A percentile compares a stretch with the other conserved stretches of the same genome.
phyloP scores from a whole-genome alignment of 2,888 invertebrate species.

The Anticlea derivata region DNA sequence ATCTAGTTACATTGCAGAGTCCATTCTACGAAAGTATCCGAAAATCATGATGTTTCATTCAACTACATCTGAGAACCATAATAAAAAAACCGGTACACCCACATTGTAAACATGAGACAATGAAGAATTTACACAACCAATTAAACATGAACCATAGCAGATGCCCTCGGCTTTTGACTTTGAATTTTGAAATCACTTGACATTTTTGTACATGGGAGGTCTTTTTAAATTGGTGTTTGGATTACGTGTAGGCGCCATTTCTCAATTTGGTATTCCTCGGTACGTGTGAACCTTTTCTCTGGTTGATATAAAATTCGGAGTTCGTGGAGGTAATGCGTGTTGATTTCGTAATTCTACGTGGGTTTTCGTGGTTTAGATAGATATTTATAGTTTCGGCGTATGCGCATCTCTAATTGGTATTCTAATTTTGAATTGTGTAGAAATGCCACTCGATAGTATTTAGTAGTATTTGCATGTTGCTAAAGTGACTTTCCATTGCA shows the following conservation, averaged over 20 bases:
- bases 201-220: conserved; percentile 35
- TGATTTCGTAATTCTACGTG: conserved; percentile 57
- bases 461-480: too few species aligned
- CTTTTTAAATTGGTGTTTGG: conserved; percentile 42
- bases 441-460: not conserved
- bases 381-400: conserved; percentile 13
- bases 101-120: conserved; percentile 64
- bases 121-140: conserved; percentile 59
- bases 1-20: too few species aligned
- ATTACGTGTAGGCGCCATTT: conserved; percentile 59
- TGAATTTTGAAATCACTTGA: conserved; percentile 25
- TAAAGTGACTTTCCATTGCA: too few species aligned
- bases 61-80: conserved; percentile 44
- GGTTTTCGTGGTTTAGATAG: conserved; percentile 20
- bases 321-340: conserved; percentile 48
- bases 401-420: conserved; percentile 18
- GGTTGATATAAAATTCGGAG: conserved; percentile 60
- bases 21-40: not conserved
- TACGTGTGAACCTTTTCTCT: conserved; percentile 59
- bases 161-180: conserved; percentile 34
- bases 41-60: conserved; percentile 37
- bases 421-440: conserved; percentile 16
- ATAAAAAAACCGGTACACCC: conserved; percentile 70
- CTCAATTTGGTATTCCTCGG: conserved; percentile 53
- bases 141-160: conserved; percentile 44